phyloP scores from a whole-genome alignment of 2,888 invertebrate genomes.

The Heteromyza rotundicornis region DNA sequence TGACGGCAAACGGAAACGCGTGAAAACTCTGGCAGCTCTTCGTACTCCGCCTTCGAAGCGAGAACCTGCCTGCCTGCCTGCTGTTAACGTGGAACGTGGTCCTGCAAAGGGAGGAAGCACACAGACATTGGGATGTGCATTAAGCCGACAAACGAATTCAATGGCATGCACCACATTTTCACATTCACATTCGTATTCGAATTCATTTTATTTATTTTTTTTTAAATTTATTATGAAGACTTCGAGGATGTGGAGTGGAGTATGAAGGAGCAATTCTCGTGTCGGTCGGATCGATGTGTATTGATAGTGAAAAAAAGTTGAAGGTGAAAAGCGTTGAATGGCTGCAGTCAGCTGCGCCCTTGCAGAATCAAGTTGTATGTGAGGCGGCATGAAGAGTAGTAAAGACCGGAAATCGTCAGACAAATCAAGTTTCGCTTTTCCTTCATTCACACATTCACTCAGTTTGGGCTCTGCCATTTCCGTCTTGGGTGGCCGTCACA shows the following conservation, averaged over 20 bases:
- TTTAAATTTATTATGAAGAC: too few species aligned
- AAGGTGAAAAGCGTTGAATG: too few species aligned
- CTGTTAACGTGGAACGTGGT: background rate
- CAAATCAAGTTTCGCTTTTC: conserved; percentile 35
- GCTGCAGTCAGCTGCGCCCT: conserved; percentile 7
- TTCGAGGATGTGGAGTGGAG: too few species aligned
- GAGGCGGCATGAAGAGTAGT: conserved; percentile 6
- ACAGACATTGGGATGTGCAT: conserved; percentile 4
- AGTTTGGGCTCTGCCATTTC: background rate
- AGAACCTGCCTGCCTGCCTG: background rate
- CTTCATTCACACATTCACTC: conserved; percentile 11
- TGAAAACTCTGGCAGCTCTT: background rate
- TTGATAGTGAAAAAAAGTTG: too few species aligned
- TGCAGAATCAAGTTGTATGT: background rate
- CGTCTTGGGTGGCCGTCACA: background rate
- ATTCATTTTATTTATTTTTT: too few species aligned
- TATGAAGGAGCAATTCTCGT: too few species aligned
- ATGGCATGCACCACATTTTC: conserved; percentile 31
- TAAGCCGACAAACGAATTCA: conserved; percentile 18
- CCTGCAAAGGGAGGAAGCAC: background rate
- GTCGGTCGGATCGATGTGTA: too few species aligned
- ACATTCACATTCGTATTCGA: conserved; percentile 11
- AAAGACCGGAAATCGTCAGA: conserved; percentile 35
- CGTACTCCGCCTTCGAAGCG: background rate
- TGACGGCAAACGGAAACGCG: conserved; percentile 5